phyloP scores from a whole-genome alignment of 2,797 vertebrate genomes.

The Melanotaenia nigrans region DNA sequence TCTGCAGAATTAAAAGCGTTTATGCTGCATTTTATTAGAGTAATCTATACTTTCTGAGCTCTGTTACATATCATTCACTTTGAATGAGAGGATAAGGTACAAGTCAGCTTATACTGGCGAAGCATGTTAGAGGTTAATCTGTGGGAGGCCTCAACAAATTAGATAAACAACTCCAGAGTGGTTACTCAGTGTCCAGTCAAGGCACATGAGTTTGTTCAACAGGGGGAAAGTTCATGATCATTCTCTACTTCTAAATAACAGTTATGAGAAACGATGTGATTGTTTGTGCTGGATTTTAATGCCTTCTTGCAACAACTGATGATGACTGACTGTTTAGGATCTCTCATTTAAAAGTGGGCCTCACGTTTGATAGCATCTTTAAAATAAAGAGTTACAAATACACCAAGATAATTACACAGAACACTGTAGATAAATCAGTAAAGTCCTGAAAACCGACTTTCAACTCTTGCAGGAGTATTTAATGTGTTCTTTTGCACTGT shows the following conservation, averaged over 20 bases:
- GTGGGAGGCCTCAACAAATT: constrained; percentile 18
- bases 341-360: background rate
- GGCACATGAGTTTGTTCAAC: constrained; percentile 12
- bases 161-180: constrained; percentile 8
- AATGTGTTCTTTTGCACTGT: background rate
- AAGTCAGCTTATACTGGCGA: constrained; percentile 26
- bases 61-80: constrained; percentile 9
- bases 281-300: constrained; percentile 1
- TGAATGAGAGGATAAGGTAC: background rate
- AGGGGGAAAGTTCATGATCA: constrained; percentile 17
- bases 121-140: constrained; percentile 36
- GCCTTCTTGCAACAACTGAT: background rate
- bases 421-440: background rate
- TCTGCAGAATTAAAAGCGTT: background rate
- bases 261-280: constrained; percentile 14
- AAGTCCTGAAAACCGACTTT: background rate
- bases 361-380: background rate
- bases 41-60: constrained; percentile 17
- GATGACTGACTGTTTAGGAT: background rate
- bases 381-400: constrained; percentile 2
- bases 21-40: constrained; percentile 5
- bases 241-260: background rate
- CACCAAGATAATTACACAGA: no score
- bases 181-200: constrained; percentile 18
- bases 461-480: background rate